A percentile compares a stretch with the other conserved stretches of the same genome.
Conservation (phyloP, 2,888 invertebrate species). For the Nymphalis polychloros region DNA sequence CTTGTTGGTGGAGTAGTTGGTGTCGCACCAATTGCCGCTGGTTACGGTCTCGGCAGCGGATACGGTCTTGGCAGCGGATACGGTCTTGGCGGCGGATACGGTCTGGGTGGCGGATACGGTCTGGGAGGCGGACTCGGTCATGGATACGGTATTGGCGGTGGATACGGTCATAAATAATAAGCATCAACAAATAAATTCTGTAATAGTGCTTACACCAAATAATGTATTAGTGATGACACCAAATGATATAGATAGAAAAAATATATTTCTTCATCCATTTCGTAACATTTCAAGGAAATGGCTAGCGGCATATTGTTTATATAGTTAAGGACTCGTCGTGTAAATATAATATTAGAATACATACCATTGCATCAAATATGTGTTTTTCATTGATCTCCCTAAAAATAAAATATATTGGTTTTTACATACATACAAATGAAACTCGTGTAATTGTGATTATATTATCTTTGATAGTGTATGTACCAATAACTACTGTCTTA, state of each 20-base stretch:
- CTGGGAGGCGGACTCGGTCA: constrained; percentile 37
- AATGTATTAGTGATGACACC: constrained; percentile 21
- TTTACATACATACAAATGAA: too few relatives aligned
- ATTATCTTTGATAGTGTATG: too few relatives aligned
- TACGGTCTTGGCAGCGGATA: constrained; percentile 38
- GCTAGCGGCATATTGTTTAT: constrained; percentile 66
- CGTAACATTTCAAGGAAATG: constrained; percentile 61
- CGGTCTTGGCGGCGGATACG: constrained; percentile 43
- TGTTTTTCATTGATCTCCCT: constrained; percentile 24
- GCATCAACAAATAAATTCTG: constrained; percentile 39
- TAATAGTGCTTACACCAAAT: constrained; percentile 19
- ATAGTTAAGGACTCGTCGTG: constrained; percentile 54
- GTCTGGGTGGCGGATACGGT: constrained; percentile 43
- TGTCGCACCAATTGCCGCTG: constrained; percentile 37
- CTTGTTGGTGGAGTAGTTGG: constrained; percentile 43
- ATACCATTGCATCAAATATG: constrained; percentile 38
- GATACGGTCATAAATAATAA: constrained; percentile 37
- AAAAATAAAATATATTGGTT: background rate
- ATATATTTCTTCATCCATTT: constrained; percentile 71
- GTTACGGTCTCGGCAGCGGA: constrained; percentile 41
- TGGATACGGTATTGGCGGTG: constrained; percentile 31
- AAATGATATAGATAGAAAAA: constrained; percentile 47
- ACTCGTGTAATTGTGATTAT: too few relatives aligned
- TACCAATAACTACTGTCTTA: too few relatives aligned
- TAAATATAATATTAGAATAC: constrained; percentile 46